phyloP scores from a whole-genome alignment of 2,113 vertebrate species.

The Erythrocebus patas region DNA sequence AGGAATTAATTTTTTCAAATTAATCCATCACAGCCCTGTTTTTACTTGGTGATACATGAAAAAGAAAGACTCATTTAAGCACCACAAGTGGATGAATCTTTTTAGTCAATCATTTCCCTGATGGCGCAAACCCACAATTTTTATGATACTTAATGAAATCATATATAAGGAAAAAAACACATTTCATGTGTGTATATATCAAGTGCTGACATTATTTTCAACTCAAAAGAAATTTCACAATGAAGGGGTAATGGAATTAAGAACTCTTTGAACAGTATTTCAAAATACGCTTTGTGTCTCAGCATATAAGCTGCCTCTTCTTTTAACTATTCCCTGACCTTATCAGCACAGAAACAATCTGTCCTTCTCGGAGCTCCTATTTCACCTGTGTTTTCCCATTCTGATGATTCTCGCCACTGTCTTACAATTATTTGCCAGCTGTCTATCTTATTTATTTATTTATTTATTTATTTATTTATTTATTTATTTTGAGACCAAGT shows the following conservation, averaged over 20 bases:
- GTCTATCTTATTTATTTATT: neutral
- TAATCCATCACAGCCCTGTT: neutral
- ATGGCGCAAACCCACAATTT: neutral
- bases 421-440: neutral
- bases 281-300: neutral
- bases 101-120: neutral
- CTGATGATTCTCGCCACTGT: neutral
- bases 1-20: neutral
- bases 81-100: neutral
- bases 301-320: neutral
- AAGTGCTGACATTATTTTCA: neutral
- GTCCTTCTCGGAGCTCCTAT: neutral
- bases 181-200: neutral
- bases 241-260: neutral
- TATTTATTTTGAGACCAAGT: no score
- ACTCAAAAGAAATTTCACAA: neutral
- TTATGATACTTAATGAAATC: slow-evolving; percentile 21
- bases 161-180: neutral
- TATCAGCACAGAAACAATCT: neutral
- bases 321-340: neutral
- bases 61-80: neutral
- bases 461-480: no score
- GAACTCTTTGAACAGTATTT: neutral
- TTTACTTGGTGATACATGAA: neutral
- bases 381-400: neutral